phyloP scores from a whole-genome alignment of 2,113 vertebrate genomes.

The Tenebrosternarchus preto region DNA sequence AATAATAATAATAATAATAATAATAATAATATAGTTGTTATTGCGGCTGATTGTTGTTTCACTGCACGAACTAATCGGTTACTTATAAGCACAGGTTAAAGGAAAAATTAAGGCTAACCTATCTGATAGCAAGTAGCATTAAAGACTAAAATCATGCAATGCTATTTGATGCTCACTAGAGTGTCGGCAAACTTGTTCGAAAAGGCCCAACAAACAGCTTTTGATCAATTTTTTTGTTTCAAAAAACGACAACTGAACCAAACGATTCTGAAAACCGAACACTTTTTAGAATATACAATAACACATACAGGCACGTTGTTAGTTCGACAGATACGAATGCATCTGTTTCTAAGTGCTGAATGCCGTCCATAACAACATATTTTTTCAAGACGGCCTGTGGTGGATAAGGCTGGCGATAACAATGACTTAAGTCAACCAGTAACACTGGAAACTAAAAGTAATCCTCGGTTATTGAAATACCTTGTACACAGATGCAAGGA shows the following conservation, averaged over 20 bases:
- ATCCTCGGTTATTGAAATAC: constrained; percentile 33
- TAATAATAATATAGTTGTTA: too few species aligned
- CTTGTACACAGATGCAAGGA: constrained; percentile 36
- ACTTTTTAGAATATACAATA: neutral
- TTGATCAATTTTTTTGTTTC: neutral
- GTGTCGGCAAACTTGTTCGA: neutral
- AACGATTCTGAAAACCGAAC: neutral
- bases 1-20: too few species aligned
- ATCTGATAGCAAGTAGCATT: neutral
- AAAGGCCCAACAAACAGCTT: neutral
- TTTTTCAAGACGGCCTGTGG: neutral
- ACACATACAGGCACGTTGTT: neutral
- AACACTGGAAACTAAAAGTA: neutral
- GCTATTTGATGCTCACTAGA: neutral
- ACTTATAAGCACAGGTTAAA: neutral
- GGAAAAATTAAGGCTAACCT: neutral
- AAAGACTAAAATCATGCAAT: neutral
- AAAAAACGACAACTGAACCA: neutral
- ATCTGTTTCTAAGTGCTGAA: neutral
- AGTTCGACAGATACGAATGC: neutral
- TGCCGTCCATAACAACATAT: neutral
- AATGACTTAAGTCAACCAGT: constrained; percentile 10
- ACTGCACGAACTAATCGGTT: neutral
- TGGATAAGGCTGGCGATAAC: constrained; percentile 22
- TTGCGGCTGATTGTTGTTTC: too few species aligned